These are phyloP conservation scores for Aurelia aurita DNA, from an alignment of 30 jellyfish, hydroid and myxozoan species.

Conservation along the genomic window DNA sequence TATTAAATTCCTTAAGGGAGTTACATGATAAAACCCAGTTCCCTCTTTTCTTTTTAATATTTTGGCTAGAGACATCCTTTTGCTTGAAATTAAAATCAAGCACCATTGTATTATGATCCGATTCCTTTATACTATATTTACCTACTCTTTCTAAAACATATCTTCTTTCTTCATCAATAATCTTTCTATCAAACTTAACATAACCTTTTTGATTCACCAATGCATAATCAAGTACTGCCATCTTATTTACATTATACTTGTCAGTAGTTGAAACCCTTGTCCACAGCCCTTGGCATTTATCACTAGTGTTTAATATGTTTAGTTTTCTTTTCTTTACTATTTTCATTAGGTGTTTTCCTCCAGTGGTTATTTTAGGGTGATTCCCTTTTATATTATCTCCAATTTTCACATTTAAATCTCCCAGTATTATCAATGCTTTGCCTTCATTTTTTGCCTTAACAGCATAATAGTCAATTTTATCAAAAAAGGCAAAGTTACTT, in stretches of 20 bases:
- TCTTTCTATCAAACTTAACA: neutral
- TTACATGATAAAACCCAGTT: slow-evolving; percentile 12
- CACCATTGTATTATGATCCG: slow-evolving; percentile 45
- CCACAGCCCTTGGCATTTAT: slow-evolving; percentile 21
- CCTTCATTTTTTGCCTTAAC: too few relatives aligned
- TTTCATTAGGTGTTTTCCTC: slow-evolving; percentile 9
- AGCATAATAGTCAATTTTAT: too few relatives aligned
- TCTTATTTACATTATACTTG: too few relatives aligned
- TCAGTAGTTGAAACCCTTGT: too few relatives aligned
- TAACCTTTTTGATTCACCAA: neutral
- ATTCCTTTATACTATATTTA: slow-evolving; percentile 32
- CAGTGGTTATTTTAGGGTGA: too few relatives aligned
- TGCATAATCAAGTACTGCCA: too few relatives aligned
- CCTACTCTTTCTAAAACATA: neutral
- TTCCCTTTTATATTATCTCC: too few relatives aligned
- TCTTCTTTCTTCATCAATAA: slow-evolving; percentile 35
- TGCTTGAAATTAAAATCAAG: slow-evolving; percentile 6
- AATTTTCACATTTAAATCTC: too few relatives aligned
- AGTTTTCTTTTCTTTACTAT: slow-evolving; percentile 8
- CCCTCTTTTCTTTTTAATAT: slow-evolving; percentile 4
- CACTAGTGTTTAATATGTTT: slow-evolving; percentile 14
- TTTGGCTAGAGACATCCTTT: slow-evolving; percentile 21
- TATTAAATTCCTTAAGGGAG: slow-evolving; percentile 17
- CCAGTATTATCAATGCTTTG: too few relatives aligned
- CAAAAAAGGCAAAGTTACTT: too few relatives aligned